These are phyloP conservation scores for Dascillus cervinus DNA, from an alignment of 2,888 invertebrate species.

Conservation along the genomic window DNA sequence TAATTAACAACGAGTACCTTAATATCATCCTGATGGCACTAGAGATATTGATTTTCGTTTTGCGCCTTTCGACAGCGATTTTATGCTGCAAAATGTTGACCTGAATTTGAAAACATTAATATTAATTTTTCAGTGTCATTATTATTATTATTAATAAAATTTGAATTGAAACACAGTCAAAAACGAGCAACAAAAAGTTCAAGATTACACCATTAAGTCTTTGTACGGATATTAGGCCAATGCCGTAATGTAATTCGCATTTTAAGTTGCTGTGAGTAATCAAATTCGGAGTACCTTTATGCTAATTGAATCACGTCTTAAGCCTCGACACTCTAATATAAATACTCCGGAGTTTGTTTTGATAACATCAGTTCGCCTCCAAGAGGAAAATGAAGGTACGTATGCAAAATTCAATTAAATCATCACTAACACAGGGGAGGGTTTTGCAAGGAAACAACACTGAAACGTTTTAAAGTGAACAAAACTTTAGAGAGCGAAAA, in stretches of 20 bases:
- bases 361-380: slow-evolving; percentile 15
- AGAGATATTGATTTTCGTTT: no score
- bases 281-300: slow-evolving; percentile 17
- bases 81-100: no score
- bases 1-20: no score
- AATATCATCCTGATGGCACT: no score
- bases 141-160: no score
- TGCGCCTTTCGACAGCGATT: no score
- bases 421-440: slow-evolving; percentile 9
- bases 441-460: not conserved
- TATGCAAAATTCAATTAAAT: slow-evolving; percentile 3
- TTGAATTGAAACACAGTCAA: no score
- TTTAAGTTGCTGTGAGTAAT: slow-evolving; percentile 13
- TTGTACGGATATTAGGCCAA: slow-evolving; percentile 16
- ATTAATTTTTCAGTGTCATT: no score
- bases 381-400: no score
- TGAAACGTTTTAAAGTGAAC: not conserved
- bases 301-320: slow-evolving; percentile 15
- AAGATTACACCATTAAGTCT: no score
- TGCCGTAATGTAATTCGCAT: slow-evolving; percentile 13
- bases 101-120: no score
- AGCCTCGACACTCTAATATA: slow-evolving; percentile 11
- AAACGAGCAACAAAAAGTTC: no score
- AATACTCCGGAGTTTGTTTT: slow-evolving; percentile 12
- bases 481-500: slow-evolving; percentile 13